phyloP scores from a whole-genome alignment of 2,113 vertebrate genomes.

The Ceyx margarethae region DNA sequence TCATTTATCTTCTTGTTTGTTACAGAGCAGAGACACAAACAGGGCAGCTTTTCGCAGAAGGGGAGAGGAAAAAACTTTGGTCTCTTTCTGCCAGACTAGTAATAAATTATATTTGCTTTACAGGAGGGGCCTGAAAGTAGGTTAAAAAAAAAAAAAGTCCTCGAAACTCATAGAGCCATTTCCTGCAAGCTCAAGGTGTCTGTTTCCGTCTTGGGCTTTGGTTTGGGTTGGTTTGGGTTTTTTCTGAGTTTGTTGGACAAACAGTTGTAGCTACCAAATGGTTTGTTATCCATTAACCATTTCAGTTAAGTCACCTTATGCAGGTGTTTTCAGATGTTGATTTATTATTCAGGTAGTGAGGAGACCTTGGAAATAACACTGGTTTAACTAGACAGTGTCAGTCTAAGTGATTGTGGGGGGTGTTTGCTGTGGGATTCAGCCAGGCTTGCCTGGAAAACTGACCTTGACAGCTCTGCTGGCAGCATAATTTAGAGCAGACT shows the following conservation, averaged over 20 bases:
- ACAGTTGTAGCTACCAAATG: background rate
- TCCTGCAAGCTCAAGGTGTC: slow-evolving; percentile 5
- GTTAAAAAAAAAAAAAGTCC: background rate
- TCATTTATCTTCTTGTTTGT: slow-evolving; percentile 58
- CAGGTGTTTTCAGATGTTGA: background rate
- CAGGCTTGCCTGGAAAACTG: background rate
- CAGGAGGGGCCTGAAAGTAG: background rate
- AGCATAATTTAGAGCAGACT: background rate
- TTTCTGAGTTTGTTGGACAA: background rate
- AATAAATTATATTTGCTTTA: slow-evolving; percentile 8
- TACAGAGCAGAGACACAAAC: slow-evolving; percentile 24
- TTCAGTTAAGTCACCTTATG: background rate
- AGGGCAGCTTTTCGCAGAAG: slow-evolving; percentile 1
- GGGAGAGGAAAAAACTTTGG: background rate
- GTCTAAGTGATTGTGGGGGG: background rate
- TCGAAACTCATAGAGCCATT: background rate
- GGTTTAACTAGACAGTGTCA: background rate
- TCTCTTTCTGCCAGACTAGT: background rate
- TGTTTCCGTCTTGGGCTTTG: background rate
- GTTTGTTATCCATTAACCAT: background rate
- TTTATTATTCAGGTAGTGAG: background rate
- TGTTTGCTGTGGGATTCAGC: background rate
- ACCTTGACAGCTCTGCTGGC: background rate
- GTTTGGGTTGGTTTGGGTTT: background rate
- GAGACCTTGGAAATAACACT: rapidly evolving